phyloP scores from a whole-genome alignment of 2,888 invertebrate species.

The Osmoderma eremita region DNA sequence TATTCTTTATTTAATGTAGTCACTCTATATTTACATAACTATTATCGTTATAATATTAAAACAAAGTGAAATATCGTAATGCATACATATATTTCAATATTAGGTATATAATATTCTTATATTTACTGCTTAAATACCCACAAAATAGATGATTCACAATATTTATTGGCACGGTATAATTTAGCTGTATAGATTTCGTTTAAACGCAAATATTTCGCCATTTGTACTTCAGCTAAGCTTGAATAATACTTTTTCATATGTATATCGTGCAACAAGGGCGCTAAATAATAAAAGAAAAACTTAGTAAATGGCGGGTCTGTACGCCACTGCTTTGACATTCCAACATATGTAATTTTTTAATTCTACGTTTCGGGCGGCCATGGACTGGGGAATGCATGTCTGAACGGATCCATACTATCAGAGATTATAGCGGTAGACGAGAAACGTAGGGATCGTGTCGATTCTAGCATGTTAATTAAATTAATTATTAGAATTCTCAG shows the following conservation, averaged over 20 bases:
- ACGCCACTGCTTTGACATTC: too few relatives aligned
- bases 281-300: too few relatives aligned
- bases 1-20: conserved; percentile 38
- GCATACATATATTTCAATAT: conserved; percentile 1
- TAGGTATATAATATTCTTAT: conserved; percentile 17
- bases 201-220: conserved; percentile 12
- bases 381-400: too few relatives aligned
- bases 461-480: too few relatives aligned
- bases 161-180: conserved; percentile 34
- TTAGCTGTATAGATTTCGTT: background rate
- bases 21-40: conserved; percentile 35
- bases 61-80: conserved; percentile 25
- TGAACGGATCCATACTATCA: too few relatives aligned
- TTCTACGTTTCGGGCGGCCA: too few relatives aligned
- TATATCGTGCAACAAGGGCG: too few relatives aligned
- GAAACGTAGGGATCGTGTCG: too few relatives aligned
- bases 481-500: too few relatives aligned
- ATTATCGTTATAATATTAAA: conserved; percentile 23
- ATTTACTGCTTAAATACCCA: conserved; percentile 45
- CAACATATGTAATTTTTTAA: too few relatives aligned
- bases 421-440: too few relatives aligned
- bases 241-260: background rate
- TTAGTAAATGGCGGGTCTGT: too few relatives aligned
- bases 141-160: conserved; percentile 25
- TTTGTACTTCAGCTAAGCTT: conserved; percentile 29